Percentiles rank a stretch among this genome's conserved stretches.
Conservation (phyloP, 1,140 invertebrate genomes). For the Mycetomoellerius zeteki region DNA sequence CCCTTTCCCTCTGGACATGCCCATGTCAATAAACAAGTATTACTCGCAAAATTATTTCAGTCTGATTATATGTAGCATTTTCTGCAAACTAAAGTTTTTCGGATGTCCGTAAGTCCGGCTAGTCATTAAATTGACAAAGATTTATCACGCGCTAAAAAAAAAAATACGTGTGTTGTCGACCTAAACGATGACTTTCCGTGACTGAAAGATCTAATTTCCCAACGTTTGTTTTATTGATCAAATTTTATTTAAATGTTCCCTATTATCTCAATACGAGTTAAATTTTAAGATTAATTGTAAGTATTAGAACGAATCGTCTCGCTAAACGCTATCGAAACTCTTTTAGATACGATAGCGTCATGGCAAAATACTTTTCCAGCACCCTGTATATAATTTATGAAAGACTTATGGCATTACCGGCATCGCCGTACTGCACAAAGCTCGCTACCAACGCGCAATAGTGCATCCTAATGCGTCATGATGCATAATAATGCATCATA, state of each 20-base stretch:
- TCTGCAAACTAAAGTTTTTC: not conserved
- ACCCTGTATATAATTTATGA: conserved; percentile 57
- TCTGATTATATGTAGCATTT: not conserved
- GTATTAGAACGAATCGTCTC: not conserved
- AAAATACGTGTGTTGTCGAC: not conserved
- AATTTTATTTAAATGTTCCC: not conserved
- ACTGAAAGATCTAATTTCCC: conserved; percentile 6
- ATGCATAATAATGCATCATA: conserved; percentile 75
- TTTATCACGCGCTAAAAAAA: not conserved
- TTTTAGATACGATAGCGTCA: not conserved
- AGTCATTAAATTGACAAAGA: not conserved
- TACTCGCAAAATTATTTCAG: conserved; percentile 30
- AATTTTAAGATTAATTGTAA: conserved; percentile 13
- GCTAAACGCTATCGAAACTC: not conserved
- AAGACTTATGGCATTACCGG: conserved; percentile 48
- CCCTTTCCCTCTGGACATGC: no score
- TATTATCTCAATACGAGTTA: not conserved
- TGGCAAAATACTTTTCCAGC: not conserved
- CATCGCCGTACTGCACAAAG: conserved; percentile 58
- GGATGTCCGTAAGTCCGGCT: not conserved
- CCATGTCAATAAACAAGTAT: not conserved
- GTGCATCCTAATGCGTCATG: conserved; percentile 71
- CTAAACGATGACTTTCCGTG: conserved; percentile 1
- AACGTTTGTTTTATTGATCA: conserved; percentile 15
- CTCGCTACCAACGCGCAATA: conserved; percentile 50